Conservation (phyloP, 2,113 vertebrate species). For the Cricetomys ansorgei region DNA sequence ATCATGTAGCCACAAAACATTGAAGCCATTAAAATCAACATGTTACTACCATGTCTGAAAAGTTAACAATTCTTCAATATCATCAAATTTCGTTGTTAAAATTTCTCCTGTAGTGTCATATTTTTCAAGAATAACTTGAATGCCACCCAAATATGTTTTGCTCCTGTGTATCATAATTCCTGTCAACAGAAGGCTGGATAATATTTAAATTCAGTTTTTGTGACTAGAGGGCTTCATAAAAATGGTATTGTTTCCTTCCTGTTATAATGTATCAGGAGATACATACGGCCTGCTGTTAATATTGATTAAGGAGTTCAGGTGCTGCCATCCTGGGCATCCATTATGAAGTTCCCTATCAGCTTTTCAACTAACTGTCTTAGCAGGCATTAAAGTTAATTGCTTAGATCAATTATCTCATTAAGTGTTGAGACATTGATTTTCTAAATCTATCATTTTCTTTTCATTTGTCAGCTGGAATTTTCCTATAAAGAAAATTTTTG, state of each 20-base stretch:
- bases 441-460: conserved; percentile 47
- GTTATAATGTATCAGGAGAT: neutral
- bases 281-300: conserved; percentile 31
- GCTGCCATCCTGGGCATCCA: conserved; percentile 29
- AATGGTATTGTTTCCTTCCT: neutral
- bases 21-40: neutral
- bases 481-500: conserved; percentile 40
- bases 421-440: conserved; percentile 48
- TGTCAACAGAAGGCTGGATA: conserved; percentile 15
- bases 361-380: conserved; percentile 55
- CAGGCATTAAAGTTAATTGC: conserved; percentile 61
- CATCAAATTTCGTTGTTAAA: neutral
- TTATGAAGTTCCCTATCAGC: conserved; percentile 63
- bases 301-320: conserved; percentile 44
- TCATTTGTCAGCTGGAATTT: conserved; percentile 49
- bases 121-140: conserved; percentile 28
- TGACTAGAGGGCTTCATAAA: conserved; percentile 18
- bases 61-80: conserved; percentile 6
- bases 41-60: conserved; percentile 26
- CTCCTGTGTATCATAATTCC: conserved; percentile 14
- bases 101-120: neutral
- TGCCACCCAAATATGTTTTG: neutral
- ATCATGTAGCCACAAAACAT: neutral
- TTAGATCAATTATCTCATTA: conserved; percentile 69
- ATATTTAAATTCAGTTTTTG: conserved; percentile 27